phyloP scores from a whole-genome alignment of 2,888 invertebrate species.

The Siphlonurus alternatus region DNA sequence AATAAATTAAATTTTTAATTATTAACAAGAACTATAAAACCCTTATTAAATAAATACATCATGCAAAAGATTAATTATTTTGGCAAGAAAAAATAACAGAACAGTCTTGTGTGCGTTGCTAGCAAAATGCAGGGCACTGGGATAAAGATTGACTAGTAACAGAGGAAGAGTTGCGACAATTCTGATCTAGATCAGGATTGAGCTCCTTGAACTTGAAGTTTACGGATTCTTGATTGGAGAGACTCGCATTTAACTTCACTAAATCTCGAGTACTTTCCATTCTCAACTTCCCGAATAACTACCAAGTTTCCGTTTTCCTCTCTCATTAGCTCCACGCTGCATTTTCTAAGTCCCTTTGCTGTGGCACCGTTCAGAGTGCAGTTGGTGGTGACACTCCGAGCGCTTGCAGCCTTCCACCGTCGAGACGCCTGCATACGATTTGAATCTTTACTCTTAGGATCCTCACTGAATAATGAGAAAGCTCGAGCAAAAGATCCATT shows the following conservation, averaged over 20 bases:
- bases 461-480: slow-evolving; percentile 25
- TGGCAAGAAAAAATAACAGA: too few species aligned
- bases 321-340: slow-evolving; percentile 27
- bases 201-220: slow-evolving; percentile 20
- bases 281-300: slow-evolving; percentile 28
- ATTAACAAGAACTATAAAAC: too few species aligned
- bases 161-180: background rate
- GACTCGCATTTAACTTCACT: slow-evolving; percentile 33
- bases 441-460: slow-evolving; percentile 5
- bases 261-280: slow-evolving; percentile 28
- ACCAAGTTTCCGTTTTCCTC: slow-evolving; percentile 30
- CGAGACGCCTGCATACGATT: slow-evolving; percentile 10
- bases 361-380: background rate
- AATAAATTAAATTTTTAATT: too few species aligned
- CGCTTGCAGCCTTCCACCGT: background rate
- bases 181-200: too few species aligned
- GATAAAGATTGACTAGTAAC: background rate
- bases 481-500: slow-evolving; percentile 30
- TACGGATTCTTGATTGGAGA: slow-evolving; percentile 29
- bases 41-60: too few species aligned
- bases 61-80: too few species aligned
- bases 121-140: background rate
- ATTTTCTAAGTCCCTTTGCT: slow-evolving; percentile 12
- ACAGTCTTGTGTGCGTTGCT: too few species aligned
- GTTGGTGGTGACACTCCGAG: background rate